phyloP scores from a whole-genome alignment of 2,797 vertebrate genomes.

The Linurgus olivaceus region DNA sequence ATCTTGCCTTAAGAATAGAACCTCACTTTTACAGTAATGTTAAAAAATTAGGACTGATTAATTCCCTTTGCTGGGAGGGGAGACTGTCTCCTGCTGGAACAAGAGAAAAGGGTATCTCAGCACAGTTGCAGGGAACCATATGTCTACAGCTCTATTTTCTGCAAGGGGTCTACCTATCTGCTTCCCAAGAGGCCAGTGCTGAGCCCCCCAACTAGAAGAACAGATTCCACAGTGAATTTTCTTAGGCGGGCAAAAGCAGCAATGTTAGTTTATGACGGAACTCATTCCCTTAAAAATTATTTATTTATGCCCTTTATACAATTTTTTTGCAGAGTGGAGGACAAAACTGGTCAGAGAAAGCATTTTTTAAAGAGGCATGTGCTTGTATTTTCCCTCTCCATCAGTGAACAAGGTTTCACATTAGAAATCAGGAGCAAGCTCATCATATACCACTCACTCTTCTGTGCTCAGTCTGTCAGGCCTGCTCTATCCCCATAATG shows the following conservation, averaged over 20 bases:
- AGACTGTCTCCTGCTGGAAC: not conserved
- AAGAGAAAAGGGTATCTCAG: not conserved
- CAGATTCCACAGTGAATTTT: not conserved
- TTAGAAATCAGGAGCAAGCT: not conserved
- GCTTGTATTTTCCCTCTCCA: not conserved
- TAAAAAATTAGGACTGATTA: not conserved
- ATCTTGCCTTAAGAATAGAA: not conserved
- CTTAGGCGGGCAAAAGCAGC: not conserved
- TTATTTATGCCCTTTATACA: not conserved
- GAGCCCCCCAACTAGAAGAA: not conserved
- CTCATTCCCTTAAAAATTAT: not conserved
- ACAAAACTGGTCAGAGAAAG: not conserved
- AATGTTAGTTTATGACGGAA: not conserved
- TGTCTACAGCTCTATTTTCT: not conserved
- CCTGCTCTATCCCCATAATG: accelerated
- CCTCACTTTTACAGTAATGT: not conserved
- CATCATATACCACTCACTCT: not conserved
- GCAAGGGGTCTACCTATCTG: not conserved
- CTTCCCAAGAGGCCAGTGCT: not conserved
- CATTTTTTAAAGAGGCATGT: not conserved
- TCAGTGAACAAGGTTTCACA: not conserved
- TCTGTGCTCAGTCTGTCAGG: not conserved
- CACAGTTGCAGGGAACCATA: not conserved
- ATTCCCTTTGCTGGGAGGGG: not conserved
- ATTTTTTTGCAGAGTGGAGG: not conserved